phyloP scores from a whole-genome alignment of 2,888 invertebrate species.

The Rhimphoctona megacephalus region DNA sequence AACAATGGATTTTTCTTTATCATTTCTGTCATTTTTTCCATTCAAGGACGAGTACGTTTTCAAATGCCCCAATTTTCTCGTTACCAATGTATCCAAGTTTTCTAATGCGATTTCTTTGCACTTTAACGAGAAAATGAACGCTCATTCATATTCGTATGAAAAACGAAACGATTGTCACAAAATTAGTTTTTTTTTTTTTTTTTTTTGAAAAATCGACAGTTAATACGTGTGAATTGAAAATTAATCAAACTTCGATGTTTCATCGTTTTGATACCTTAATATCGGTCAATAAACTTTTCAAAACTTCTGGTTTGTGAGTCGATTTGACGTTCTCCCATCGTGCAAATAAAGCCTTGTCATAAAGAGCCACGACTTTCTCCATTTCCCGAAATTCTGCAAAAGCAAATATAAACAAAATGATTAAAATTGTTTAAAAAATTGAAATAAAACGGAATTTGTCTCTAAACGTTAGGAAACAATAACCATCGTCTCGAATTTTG shows the following conservation, averaged over 20 bases:
- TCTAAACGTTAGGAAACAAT: constrained; percentile 22
- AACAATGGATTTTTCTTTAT: constrained; percentile 49
- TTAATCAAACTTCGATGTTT: neutral
- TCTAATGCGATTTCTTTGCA: constrained; percentile 78
- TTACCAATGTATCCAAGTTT: constrained; percentile 74
- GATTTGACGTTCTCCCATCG: constrained; percentile 80
- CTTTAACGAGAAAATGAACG: constrained; percentile 65
- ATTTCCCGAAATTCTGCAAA: constrained; percentile 77
- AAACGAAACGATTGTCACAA: neutral
- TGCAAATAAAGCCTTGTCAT: constrained; percentile 79
- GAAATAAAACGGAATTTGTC: neutral
- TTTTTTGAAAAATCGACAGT: neutral
- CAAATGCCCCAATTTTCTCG: constrained; percentile 72
- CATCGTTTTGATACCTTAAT: constrained; percentile 65
- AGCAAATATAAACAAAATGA: constrained; percentile 10
- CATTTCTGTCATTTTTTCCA: constrained; percentile 32
- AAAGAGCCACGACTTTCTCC: constrained; percentile 78
- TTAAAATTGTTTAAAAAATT: neutral
- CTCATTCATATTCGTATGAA: neutral
- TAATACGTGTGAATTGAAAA: neutral
- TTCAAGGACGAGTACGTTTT: constrained; percentile 50
- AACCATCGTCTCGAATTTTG: constrained; percentile 80
- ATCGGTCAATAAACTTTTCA: constrained; percentile 73
- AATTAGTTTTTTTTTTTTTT: too few relatives aligned
- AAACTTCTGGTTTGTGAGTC: constrained; percentile 75